Evolutionary conservation across 2,113 vertebrate genomes (phyloP).

Genomic region (Callospermophilus lateralis): DNA sequence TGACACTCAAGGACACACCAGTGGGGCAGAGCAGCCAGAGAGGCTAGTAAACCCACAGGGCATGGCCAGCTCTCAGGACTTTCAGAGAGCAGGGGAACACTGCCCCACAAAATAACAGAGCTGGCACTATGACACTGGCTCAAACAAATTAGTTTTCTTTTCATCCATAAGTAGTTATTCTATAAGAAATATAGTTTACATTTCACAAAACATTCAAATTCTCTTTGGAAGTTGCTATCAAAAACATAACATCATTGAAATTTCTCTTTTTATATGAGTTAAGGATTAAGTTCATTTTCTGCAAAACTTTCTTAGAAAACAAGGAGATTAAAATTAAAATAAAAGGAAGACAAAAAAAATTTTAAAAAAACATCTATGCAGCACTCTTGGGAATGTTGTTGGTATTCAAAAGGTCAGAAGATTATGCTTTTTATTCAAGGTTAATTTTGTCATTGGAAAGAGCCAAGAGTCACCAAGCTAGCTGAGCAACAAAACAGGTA

Average conservation of each 20-base stretch:
- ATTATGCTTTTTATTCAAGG: neutral
- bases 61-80: neutral
- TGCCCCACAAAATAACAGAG: neutral
- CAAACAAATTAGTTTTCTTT: neutral
- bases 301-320: neutral
- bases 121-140: neutral
- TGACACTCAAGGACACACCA: neutral
- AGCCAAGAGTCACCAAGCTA: neutral
- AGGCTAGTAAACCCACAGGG: neutral
- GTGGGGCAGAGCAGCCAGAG: neutral
- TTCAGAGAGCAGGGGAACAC: neutral
- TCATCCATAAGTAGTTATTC: neutral
- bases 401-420: neutral
- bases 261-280: neutral
- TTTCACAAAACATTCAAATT: slow-evolving; percentile 53
- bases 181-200: slow-evolving; percentile 12
- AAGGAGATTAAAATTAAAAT: neutral
- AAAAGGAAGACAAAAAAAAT: no score
- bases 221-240: slow-evolving; percentile 39
- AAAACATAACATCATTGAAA: neutral
- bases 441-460: slow-evolving; percentile 26
- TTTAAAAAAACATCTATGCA: neutral
- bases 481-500: neutral
- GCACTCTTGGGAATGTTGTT: neutral
- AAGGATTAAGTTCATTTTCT: neutral